phyloP scores from a whole-genome alignment of 2,113 vertebrate species.

The Bubo scandiacus region DNA sequence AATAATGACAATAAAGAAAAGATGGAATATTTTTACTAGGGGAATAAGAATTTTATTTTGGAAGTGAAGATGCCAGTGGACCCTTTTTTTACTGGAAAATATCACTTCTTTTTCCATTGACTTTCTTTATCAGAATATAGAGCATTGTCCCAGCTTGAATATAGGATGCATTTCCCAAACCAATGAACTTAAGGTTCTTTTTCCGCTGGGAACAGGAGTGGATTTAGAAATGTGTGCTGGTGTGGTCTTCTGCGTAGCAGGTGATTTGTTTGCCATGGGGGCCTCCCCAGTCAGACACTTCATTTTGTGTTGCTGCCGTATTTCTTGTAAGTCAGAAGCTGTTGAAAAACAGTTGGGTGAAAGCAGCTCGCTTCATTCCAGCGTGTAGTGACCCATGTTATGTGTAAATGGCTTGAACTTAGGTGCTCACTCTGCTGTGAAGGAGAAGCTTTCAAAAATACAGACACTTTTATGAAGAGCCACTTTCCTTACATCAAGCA shows the following conservation, averaged over 20 bases:
- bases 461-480: not conserved
- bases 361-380: not conserved
- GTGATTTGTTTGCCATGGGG: not conserved
- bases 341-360: not conserved
- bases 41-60: not conserved
- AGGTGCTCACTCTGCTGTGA: conserved; percentile 3
- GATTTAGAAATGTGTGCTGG: not conserved
- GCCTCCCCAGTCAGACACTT: not conserved
- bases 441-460: conserved; percentile 38
- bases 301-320: not conserved
- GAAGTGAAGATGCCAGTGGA: not conserved
- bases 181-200: not conserved
- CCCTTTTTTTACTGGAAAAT: not conserved
- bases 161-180: not conserved
- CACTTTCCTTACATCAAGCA: conserved; percentile 13
- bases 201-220: not conserved
- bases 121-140: not conserved
- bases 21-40: not conserved
- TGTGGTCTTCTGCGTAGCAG: not conserved
- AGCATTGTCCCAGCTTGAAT: not conserved
- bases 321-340: not conserved
- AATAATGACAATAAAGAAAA: not conserved
- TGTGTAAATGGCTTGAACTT: conserved; percentile 1
- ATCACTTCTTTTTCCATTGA: not conserved
- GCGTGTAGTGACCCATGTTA: conserved; percentile 17